phyloP scores from a whole-genome alignment of 2,888 invertebrate species.

The Sthenelais limicola region DNA sequence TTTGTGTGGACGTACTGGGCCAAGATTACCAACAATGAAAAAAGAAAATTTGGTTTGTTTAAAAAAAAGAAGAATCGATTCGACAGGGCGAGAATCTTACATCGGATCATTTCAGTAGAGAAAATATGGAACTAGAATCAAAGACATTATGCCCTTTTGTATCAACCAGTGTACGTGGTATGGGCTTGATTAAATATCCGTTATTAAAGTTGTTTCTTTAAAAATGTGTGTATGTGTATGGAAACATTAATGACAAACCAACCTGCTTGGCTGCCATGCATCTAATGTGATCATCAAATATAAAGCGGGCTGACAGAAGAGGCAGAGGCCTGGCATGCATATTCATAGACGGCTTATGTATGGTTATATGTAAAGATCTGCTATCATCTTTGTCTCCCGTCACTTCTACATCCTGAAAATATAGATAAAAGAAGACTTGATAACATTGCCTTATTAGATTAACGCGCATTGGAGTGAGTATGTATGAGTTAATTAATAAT shows the following conservation, averaged over 20 bases:
- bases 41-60: no score
- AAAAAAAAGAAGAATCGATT: no score
- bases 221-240: conserved; percentile 6
- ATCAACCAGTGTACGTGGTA: no score
- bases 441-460: no score
- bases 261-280: conserved; percentile 89
- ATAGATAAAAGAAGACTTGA: conserved; percentile 42
- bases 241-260: neutral
- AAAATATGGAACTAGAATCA: no score
- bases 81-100: no score
- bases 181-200: neutral
- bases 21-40: no score
- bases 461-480: no score
- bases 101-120: no score
- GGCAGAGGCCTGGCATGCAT: conserved; percentile 72
- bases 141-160: no score
- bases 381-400: conserved; percentile 97
- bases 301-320: conserved; percentile 77
- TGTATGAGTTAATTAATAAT: no score
- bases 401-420: conserved; percentile 90
- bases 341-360: conserved; percentile 81
- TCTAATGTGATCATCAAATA: conserved; percentile 98
- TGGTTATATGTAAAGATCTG: conserved; percentile 92
- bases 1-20: no score
- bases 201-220: conserved; percentile 1